A percentile compares a stretch with the other conserved stretches of the same genome.
phyloP scores from a whole-genome alignment of 2,113 vertebrate genomes.

The Crypturellus undulatus region DNA sequence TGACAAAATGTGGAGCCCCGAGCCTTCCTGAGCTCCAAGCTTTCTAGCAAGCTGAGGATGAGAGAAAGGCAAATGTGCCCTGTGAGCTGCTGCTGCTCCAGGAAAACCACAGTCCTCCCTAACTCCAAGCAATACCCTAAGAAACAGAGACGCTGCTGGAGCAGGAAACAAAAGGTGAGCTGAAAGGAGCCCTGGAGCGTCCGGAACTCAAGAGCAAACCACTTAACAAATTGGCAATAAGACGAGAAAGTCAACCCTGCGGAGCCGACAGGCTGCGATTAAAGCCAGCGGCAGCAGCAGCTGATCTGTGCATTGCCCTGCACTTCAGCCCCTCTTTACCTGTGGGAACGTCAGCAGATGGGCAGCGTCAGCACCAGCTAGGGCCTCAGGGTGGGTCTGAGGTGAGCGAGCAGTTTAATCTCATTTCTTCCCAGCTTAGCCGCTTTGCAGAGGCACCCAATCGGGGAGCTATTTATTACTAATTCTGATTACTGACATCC shows the following conservation, averaged over 20 bases:
- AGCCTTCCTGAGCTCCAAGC: not conserved
- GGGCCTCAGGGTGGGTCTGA: constrained; percentile 27
- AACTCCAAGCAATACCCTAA: not conserved
- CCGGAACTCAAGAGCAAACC: not conserved
- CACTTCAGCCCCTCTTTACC: not conserved
- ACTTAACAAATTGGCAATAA: not conserved
- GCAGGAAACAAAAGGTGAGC: not conserved
- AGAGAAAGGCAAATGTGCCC: not conserved
- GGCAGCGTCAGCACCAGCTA: not conserved
- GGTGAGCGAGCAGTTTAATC: constrained; percentile 44
- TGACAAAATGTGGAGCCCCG: not conserved
- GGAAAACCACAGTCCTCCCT: not conserved
- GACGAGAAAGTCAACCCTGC: not conserved
- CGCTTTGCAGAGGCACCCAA: constrained; percentile 34
- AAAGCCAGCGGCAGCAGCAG: not conserved
- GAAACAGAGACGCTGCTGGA: not conserved
- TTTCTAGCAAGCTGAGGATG: not conserved
- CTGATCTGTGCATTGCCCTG: not conserved
- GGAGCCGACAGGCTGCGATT: not conserved
- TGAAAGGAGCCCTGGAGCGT: not conserved
- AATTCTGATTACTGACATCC: constrained; percentile 36
- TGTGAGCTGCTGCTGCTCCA: not conserved
- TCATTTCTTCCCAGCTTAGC: constrained; percentile 33
- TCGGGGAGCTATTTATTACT: constrained; percentile 13
- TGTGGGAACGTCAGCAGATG: not conserved